Base-by-base conservation (phyloP, 2,888 invertebrate genomes). In the Cosmia pyralina region DNA sequence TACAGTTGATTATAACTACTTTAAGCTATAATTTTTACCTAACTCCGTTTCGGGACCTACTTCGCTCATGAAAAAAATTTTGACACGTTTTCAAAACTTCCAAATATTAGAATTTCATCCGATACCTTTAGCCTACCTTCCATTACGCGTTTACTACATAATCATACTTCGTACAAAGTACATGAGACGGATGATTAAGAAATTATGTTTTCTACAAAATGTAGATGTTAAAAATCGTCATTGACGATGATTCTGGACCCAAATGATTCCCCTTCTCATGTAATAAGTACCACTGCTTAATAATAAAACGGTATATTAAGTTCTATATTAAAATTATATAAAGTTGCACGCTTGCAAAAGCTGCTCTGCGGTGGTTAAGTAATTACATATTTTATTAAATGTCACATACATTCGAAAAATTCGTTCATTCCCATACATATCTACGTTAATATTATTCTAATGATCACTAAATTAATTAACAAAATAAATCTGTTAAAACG, bases 1-100 rank as follows among this genome's bases (percentile, higher is more conserved):
- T 94, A 95, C 94, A 94, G 92, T 95, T 94, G 95, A 94, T 95
- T 95, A 95, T 94, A 94, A 95, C 95, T 96, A 96, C 94, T 88
- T 90, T 94, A 96, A 95, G 95, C 96, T 96, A 95, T 95, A 94
- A 86, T 85, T 92, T 94, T 94, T 93, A 95, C 90, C 94, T 95
- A 95, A 93, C 88, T 90, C 91, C 92, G 91, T 90, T 92, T 89
- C 90, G 89, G 89, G 92, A 92, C 89, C 93, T 93, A 95, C 87
- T 85, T 89, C 87, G 88, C 87, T 89, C 91, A 90, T 89, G 88
- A 94, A 92, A 87, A 85, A 84, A 92, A 90, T 93, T 96, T 96
- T 95, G 96, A 96, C 96, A 96, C 96, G 90, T 93, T 93, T 94
- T 90, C 90, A 92, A 93, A 93, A 93, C 90, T 90, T 92, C 91